Base-by-base conservation (phyloP, 2,113 vertebrate species). In the Podarcis raffonei region DNA sequence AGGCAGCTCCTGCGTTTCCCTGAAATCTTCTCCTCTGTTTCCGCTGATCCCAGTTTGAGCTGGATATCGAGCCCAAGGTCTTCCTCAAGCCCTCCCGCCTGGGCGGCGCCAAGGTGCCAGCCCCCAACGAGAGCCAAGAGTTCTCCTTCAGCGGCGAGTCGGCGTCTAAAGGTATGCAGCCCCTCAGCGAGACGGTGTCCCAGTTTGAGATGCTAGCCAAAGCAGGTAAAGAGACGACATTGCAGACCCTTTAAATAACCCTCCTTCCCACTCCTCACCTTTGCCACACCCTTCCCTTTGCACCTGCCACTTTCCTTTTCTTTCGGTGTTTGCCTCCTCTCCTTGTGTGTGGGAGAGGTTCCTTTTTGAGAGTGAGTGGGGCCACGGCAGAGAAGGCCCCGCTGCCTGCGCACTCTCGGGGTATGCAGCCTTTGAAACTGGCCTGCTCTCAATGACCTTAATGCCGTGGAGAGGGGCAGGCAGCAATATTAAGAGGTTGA, bases 11-110 rank as follows among this genome's bases (percentile, higher is more conserved):
- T 48, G 42, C 42, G 42, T 53, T 53, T 53, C 48, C 48, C 48
- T 53, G 48, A 53, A 53, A 11, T 53, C 48, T 53, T 42, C 6
- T 27, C 88, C 65, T 39, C 18, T 86, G 2, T 12, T 18, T 9
- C 5, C 79, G 1, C 23, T 23, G 35, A 35, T 53, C 8, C 39
- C 96, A 99, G 99, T 99, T 99, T 94, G 98, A 99, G 93, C 96
- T 99, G 96, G 98, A 99, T 92, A 98, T 99, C 0, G 98, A 99
- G 94, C 98, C 99, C 69, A 98, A 98, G 81, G 96, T 97, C 82
- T 96, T 97, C 72, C 95, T 98, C 92, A 98, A 98, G 95, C 97
- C 98, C 0, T 95, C 97, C 88, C 94, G 93, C 88, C 95, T 87
- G 59, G 95, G 96, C 92, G 94, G 96, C 78, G 87, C 95, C 3